phyloP scores from a whole-genome alignment of 2,888 invertebrate species.

The Drosophila putrida region DNA sequence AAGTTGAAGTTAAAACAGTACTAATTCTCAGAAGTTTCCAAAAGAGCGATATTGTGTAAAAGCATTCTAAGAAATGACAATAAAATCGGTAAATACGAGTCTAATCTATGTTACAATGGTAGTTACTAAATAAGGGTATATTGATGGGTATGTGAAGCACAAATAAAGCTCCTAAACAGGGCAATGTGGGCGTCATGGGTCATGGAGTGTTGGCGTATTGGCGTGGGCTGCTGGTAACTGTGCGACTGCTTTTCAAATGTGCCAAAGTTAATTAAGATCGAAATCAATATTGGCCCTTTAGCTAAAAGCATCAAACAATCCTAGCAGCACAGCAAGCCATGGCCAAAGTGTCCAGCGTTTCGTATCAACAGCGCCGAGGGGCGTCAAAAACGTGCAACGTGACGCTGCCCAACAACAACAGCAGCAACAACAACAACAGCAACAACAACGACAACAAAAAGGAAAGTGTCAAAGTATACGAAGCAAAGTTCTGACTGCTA shows the following conservation, averaged over 20 bases:
- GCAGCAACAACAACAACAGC: conserved; percentile 22
- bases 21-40: too few species aligned
- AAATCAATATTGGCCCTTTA: conserved; percentile 83
- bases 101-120: conserved; percentile 2
- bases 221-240: conserved; percentile 38
- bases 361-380: conserved; percentile 69
- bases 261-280: conserved; percentile 84
- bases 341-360: conserved; percentile 61
- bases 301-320: conserved; percentile 80
- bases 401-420: conserved; percentile 46
- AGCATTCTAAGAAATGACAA: not conserved
- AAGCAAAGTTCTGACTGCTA: conserved; percentile 70
- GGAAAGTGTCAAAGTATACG: conserved; percentile 78
- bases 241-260: conserved; percentile 80
- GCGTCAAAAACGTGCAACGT: conserved; percentile 62
- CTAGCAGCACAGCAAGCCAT: conserved; percentile 45
- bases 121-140: not conserved
- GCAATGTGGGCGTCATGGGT: conserved; percentile 30
- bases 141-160: conserved; percentile 34
- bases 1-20: too few species aligned
- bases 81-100: not conserved
- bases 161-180: conserved; percentile 48
- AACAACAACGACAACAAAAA: conserved; percentile 34
- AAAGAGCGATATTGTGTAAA: not conserved
- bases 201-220: conserved; percentile 13